Conservation (phyloP, 2,797 vertebrate species). For the Microctenopoma lineatum region DNA sequence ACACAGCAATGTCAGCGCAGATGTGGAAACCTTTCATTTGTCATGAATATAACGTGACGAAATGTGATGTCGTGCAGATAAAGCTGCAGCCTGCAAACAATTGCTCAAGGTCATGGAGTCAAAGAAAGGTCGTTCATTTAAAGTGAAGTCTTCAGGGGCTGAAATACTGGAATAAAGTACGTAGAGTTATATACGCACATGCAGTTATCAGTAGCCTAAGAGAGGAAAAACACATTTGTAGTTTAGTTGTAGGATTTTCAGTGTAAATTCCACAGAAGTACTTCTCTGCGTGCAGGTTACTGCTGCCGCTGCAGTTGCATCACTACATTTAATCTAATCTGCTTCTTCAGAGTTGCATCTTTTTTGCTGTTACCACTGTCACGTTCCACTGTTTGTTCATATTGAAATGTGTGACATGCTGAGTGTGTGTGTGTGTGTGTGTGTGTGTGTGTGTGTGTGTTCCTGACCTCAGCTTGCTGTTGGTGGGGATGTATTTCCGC, state of each 20-base stretch:
- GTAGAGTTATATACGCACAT: neutral
- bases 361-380: slow-evolving; percentile 6
- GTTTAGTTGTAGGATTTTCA: neutral
- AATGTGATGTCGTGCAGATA: slow-evolving; percentile 28
- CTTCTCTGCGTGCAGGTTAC: neutral
- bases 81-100: neutral
- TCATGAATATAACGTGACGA: slow-evolving; percentile 22
- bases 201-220: neutral
- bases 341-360: neutral
- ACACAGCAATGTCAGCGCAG: neutral
- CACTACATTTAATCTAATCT: slow-evolving; percentile 30
- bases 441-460: slow-evolving; percentile 3
- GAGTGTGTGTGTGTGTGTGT: slow-evolving; percentile 2
- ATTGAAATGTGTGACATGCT: slow-evolving; percentile 17
- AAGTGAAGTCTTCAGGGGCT: neutral
- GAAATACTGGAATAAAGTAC: neutral
- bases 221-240: neutral
- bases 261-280: neutral
- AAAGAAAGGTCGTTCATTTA: neutral
- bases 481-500: neutral
- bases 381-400: neutral
- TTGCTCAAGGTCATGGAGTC: slow-evolving; percentile 50
- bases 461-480: neutral
- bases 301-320: neutral
- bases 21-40: slow-evolving; percentile 5